These are phyloP conservation scores for Alviniconcha strummeri DNA, from an alignment of 2,888 invertebrate genomes.

Conservation along the genomic window DNA sequence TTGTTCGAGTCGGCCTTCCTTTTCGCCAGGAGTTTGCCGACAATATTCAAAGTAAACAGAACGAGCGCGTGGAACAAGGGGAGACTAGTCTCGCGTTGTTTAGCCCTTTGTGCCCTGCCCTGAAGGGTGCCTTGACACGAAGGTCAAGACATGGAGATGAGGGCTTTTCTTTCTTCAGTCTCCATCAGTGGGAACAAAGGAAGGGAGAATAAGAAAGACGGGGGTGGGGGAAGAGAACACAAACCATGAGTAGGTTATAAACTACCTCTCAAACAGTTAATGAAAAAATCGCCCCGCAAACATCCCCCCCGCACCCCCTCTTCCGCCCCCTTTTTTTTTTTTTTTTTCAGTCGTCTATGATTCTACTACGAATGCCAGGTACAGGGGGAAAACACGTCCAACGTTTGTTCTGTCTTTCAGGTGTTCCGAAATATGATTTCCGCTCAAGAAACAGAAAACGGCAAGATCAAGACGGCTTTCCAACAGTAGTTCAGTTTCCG, in stretches of 20 bases:
- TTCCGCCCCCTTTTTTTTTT: neutral
- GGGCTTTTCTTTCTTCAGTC: neutral
- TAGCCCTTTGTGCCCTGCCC: neutral
- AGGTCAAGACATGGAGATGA: neutral
- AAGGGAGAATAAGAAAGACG: too few species aligned
- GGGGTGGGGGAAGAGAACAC: neutral
- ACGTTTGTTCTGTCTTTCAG: neutral
- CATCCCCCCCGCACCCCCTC: too few species aligned
- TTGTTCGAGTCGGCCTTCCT: too few species aligned
- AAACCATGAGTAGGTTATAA: neutral
- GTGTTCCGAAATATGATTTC: neutral
- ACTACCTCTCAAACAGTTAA: neutral
- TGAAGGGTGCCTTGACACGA: neutral
- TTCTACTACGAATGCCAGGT: neutral
- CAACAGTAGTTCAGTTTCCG: neutral
- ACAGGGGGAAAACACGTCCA: neutral
- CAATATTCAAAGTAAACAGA: neutral
- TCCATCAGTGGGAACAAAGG: neutral
- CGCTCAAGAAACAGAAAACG: neutral
- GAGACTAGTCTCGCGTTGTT: neutral
- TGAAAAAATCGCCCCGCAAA: neutral
- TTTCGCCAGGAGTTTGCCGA: neutral
- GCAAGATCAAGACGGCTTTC: neutral
- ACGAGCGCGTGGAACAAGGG: neutral
- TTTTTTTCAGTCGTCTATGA: neutral